Base-by-base conservation (phyloP, 2,888 invertebrate genomes). In the Xestobium rufovillosum region DNA sequence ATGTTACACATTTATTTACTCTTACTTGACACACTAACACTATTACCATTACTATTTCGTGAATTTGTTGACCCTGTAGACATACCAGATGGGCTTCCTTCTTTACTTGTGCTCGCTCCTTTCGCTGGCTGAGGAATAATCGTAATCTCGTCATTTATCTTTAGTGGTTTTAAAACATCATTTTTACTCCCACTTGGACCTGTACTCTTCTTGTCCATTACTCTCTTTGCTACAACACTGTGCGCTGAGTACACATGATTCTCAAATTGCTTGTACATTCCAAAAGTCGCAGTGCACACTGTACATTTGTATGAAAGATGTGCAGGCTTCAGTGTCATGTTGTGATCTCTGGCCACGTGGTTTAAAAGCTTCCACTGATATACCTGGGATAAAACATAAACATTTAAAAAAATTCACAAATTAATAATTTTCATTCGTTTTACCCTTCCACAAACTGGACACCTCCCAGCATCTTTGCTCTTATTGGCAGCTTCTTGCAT, bases 401-500 rank as follows among this genome's bases (percentile, higher is more conserved):
- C 63, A 84, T 87, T 51, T 85, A 82, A 83, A 84, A 59, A 3
- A 19, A 19, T 8, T 19, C n/a, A 19, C n/a, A 19, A 19, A n/a
- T 8, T 8, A 8, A 19, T 19, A 19, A 19, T n/a, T 34, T 13
- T 26, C 33, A 28, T 37, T 62, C 76, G n/a, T n/a, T n/a, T 71
- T 64, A 92, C 91, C 70, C 90, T 81, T 65, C 91, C 90, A 70
- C 95, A 95, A 31, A 91, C 85, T 39, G 92, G 94, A 75, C 94
- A 95, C 45, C 92, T 75, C 36, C 94, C 94, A 32, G 88, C 85
- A 66, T 95, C 94, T 63, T 89, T 90, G 52, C 90, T 90, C 63
- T 86, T 89, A 62, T 94, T 92, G 27, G 94, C 92, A 30, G 92
- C 90, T 61, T 90, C 89, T 61, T 95, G 89, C 88, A 95, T 89